A percentile compares a stretch with the other conserved stretches of the same genome.
phyloP scores from a whole-genome alignment of 2,797 vertebrate genomes.

The Emys orbicularis region DNA sequence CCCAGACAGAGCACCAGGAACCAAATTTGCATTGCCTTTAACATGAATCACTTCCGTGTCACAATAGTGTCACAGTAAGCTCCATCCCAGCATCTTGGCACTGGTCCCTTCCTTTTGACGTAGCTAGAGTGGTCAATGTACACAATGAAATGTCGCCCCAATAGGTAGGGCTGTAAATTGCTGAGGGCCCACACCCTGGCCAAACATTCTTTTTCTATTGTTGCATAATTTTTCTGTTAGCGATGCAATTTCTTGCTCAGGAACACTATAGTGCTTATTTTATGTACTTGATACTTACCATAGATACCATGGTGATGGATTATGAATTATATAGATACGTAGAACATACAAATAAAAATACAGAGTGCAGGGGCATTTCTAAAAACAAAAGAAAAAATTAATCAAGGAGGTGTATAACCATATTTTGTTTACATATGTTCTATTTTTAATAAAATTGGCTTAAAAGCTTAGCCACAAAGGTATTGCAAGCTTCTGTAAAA shows the following conservation, averaged over 20 bases:
- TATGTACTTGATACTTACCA: neutral
- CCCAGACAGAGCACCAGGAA: neutral
- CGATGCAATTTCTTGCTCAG: neutral
- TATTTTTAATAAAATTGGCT: slow-evolving; percentile 78
- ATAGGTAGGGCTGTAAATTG: neutral
- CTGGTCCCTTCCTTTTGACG: neutral
- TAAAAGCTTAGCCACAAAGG: slow-evolving; percentile 76
- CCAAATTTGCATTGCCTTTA: neutral
- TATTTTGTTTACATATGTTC: slow-evolving; percentile 68
- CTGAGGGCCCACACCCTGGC: neutral
- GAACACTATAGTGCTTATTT: neutral
- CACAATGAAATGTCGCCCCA: neutral
- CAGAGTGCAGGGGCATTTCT: slow-evolving; percentile 31
- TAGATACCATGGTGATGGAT: neutral
- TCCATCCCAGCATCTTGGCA: neutral
- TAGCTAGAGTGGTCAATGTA: neutral
- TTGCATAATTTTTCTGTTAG: neutral
- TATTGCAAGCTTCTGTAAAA: slow-evolving; percentile 60
- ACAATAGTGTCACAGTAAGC: neutral
- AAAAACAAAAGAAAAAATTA: slow-evolving; percentile 52
- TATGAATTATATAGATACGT: neutral
- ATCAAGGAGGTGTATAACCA: slow-evolving; percentile 53
- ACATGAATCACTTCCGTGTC: neutral
- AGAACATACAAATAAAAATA: neutral
- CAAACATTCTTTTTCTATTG: neutral